A percentile compares a stretch with the other conserved stretches of the same genome.
These are phyloP conservation scores for Pandemis corylana DNA, from an alignment of 2,888 invertebrate species.

Conservation along the genomic window DNA sequence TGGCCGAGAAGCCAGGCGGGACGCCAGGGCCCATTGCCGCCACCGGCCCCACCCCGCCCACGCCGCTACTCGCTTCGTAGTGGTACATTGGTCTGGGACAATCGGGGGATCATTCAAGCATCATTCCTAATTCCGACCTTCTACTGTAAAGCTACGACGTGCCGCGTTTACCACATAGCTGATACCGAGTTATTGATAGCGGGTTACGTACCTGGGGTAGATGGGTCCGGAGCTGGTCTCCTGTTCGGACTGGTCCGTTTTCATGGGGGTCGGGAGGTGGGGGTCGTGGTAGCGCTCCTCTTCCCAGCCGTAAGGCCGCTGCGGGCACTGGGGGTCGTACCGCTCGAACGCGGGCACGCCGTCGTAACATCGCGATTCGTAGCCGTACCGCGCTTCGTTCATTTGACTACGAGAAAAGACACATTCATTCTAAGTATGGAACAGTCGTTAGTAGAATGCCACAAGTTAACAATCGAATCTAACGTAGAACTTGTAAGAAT, in stretches of 20 bases:
- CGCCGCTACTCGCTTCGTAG: conserved; percentile 86
- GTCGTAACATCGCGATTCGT: conserved; percentile 82
- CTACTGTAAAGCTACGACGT: conserved; percentile 24
- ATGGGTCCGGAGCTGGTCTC: conserved; percentile 89
- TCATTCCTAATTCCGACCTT: conserved; percentile 14
- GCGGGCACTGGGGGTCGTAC: conserved; percentile 82
- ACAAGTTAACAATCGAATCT: neutral
- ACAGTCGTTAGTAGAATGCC: neutral
- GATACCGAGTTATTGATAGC: conserved; percentile 15
- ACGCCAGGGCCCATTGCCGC: conserved; percentile 88
- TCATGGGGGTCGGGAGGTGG: conserved; percentile 86
- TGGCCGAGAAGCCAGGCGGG: conserved; percentile 91
- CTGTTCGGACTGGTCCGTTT: conserved; percentile 88
- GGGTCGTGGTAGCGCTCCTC: conserved; percentile 86
- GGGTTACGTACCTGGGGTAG: conserved; percentile 87
- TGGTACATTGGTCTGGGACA: conserved; percentile 91
- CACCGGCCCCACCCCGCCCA: conserved; percentile 86
- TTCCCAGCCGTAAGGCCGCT: conserved; percentile 82
- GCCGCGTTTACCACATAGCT: conserved; percentile 80
- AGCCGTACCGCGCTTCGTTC: conserved; percentile 85
- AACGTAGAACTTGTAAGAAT: neutral
- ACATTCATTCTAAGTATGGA: neutral
- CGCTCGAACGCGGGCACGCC: conserved; percentile 82
- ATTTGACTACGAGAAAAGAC: conserved; percentile 75
- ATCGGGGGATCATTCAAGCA: conserved; percentile 45